Percentiles rank a stretch among this genome's conserved stretches.
phyloP scores from a whole-genome alignment of 2,797 vertebrate genomes.

The Argyrosomus regius region DNA sequence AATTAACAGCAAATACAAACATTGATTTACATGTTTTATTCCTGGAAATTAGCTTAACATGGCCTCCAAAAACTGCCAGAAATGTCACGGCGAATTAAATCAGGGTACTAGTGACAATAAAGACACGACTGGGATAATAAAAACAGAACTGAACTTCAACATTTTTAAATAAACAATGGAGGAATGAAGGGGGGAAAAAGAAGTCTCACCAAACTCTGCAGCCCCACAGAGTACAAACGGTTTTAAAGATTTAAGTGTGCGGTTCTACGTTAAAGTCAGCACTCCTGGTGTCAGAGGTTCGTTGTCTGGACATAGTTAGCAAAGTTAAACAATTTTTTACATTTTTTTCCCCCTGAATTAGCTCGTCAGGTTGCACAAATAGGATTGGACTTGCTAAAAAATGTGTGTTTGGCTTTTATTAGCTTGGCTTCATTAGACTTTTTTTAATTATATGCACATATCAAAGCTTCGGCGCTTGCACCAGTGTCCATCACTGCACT shows the following conservation, averaged over 20 bases:
- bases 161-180: not conserved
- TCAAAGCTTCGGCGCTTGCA: not conserved
- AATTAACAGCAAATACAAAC: constrained; percentile 52
- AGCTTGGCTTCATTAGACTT: not conserved
- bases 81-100: constrained; percentile 34
- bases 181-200: not conserved
- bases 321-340: not conserved
- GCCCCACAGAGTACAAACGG: not conserved
- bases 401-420: not conserved
- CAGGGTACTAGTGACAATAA: constrained; percentile 13
- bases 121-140: constrained; percentile 31
- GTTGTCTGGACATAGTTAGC: not conserved
- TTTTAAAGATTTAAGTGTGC: not conserved
- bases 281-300: not conserved
- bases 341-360: fast-evolving
- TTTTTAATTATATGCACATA: not conserved
- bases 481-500: not conserved
- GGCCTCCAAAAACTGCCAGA: constrained; percentile 18
- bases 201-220: not conserved
- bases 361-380: not conserved
- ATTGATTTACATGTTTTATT: constrained; percentile 40
- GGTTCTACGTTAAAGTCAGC: not conserved
- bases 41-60: constrained; percentile 31
- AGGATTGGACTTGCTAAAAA: not conserved
- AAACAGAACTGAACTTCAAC: constrained; percentile 11